These are phyloP conservation scores for Lophura nycthemera DNA, from an alignment of 2,113 vertebrate species.

Conservation along the genomic window DNA sequence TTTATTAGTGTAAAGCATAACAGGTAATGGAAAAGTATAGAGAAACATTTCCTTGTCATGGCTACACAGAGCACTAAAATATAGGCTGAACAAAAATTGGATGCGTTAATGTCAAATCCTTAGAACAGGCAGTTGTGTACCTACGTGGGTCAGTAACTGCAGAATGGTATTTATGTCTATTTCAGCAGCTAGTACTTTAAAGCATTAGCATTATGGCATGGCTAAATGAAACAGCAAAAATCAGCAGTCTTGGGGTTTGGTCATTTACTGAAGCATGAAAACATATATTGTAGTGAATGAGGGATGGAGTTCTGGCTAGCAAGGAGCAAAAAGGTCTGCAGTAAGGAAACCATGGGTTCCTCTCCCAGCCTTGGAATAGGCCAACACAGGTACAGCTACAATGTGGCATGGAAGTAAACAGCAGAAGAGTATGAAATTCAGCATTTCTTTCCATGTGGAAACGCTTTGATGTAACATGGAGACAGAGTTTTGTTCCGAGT, in stretches of 20 bases:
- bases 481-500: not conserved
- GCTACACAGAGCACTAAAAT: not conserved
- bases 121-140: not conserved
- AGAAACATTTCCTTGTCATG: not conserved
- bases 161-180: not conserved
- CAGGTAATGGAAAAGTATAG: conserved; percentile 51
- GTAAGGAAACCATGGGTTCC: not conserved
- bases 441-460: not conserved
- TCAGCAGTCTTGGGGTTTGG: not conserved
- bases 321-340: not conserved
- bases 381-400: not conserved
- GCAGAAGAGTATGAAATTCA: not conserved
- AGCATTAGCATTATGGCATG: not conserved
- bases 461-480: not conserved
- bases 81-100: not conserved
- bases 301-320: not conserved
- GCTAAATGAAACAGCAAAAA: conserved; percentile 26
- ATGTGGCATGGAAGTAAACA: not conserved
- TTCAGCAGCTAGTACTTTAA: not conserved
- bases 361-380: not conserved
- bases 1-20: conserved; percentile 46
- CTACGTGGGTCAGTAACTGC: not conserved
- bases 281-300: not conserved
- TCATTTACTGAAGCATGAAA: not conserved
- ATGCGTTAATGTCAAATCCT: not conserved